Evolutionary conservation across 2,113 vertebrate species (phyloP).

Genomic region (Thermophis baileyi): DNA sequence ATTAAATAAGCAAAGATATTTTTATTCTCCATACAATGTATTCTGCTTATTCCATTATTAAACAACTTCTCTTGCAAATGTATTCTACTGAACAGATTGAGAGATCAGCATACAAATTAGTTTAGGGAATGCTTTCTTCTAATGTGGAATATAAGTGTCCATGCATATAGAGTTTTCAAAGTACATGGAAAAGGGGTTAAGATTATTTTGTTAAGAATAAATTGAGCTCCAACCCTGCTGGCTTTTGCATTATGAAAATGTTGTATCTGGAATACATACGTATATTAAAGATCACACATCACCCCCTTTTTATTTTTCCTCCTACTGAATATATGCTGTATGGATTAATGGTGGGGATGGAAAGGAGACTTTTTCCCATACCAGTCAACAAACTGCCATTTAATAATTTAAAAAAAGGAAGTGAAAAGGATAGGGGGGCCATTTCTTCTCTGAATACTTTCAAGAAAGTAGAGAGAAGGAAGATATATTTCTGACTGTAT

Average conservation of each 20-base stretch:
- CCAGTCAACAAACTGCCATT: conserved; percentile 47
- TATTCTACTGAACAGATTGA: background rate
- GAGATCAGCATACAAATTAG: background rate
- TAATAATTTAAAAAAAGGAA: conserved; percentile 19
- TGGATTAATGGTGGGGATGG: conserved; percentile 46
- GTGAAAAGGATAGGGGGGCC: conserved; percentile 19
- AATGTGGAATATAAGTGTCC: conserved; percentile 17
- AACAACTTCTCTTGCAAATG: background rate
- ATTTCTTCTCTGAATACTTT: conserved; percentile 45
- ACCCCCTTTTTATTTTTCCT: conserved; percentile 46
- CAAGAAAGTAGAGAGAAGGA: conserved; percentile 43
- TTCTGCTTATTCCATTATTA: background rate
- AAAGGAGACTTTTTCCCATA: conserved; percentile 52
- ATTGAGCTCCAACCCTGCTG: conserved; percentile 26
- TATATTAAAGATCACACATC: conserved; percentile 37
- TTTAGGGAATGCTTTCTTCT: conserved; percentile 10
- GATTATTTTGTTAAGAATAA: conserved; percentile 29
- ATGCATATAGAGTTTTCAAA: conserved; percentile 2
- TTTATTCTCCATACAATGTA: background rate
- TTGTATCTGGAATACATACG: background rate
- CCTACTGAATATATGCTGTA: conserved; percentile 50
- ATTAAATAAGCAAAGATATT: background rate
- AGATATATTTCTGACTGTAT: conserved; percentile 45
- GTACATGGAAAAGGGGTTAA: background rate
- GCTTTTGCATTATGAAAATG: conserved; percentile 31